Percentiles rank a stretch among this genome's conserved stretches.
These are phyloP conservation scores for Acinonyx jubatus DNA, from an alignment of 2,113 vertebrate species.

Conservation along the genomic window DNA sequence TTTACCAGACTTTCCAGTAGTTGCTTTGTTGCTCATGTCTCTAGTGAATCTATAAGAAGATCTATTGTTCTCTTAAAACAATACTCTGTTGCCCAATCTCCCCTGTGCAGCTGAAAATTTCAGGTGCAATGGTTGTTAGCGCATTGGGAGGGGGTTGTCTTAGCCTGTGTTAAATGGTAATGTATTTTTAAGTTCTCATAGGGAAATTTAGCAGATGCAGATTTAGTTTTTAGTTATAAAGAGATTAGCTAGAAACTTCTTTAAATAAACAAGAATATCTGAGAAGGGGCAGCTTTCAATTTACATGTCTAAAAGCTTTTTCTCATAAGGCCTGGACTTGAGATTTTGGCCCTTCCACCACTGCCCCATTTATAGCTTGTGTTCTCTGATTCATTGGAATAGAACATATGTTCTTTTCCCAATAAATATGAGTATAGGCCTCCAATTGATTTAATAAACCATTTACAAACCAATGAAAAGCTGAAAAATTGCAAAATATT, in stretches of 20 bases:
- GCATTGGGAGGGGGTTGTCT: neutral
- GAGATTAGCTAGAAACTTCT: neutral
- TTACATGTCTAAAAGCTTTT: neutral
- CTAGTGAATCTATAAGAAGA: slow-evolving; percentile 63
- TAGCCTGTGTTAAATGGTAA: neutral
- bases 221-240: slow-evolving; percentile 10
- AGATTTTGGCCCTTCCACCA: neutral
- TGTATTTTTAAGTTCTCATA: slow-evolving; percentile 6
- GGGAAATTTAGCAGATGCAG: neutral
- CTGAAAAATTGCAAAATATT: neutral
- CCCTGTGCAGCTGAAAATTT: neutral
- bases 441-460: neutral
- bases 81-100: slow-evolving; percentile 9
- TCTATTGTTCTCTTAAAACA: slow-evolving; percentile 74
- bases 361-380: neutral
- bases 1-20: slow-evolving; percentile 75
- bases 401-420: neutral
- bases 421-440: neutral
- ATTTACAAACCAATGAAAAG: neutral
- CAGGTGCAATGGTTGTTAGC: slow-evolving; percentile 25
- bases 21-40: slow-evolving; percentile 69
- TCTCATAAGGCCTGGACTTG: neutral
- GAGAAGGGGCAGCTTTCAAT: neutral
- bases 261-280: neutral
- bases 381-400: neutral